These are phyloP conservation scores for Drosophila tripunctata DNA, from an alignment of 2,888 invertebrate genomes.

Conservation along the genomic window DNA sequence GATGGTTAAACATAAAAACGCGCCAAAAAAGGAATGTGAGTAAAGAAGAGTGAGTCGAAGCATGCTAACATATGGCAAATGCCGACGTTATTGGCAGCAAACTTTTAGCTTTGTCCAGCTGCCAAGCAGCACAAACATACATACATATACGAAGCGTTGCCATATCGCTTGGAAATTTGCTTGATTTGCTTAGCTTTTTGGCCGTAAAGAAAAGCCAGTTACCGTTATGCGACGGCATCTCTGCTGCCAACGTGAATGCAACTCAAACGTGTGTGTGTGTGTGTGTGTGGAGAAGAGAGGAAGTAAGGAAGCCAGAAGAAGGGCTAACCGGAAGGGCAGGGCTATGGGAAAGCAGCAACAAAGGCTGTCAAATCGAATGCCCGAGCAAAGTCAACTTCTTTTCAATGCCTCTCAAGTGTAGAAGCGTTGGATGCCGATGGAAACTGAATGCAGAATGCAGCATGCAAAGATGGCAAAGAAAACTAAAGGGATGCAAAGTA, in stretches of 20 bases:
- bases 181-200: conserved; percentile 68
- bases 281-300: no score
- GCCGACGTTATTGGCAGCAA: conserved; percentile 28
- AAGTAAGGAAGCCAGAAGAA: not conserved
- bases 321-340: not conserved
- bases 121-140: conserved; percentile 3
- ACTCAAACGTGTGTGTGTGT: conserved; percentile 22
- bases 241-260: conserved; percentile 43
- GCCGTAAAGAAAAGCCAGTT: conserved; percentile 65
- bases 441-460: conserved; percentile 21
- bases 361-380: conserved; percentile 46
- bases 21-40: not conserved
- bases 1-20: no score
- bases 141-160: conserved; percentile 26
- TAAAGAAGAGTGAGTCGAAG: not conserved
- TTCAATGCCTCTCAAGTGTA: conserved; percentile 47
- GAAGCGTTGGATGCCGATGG: conserved; percentile 7
- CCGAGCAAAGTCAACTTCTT: conserved; percentile 43
- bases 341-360: conserved; percentile 29
- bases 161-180: conserved; percentile 40
- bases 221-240: conserved; percentile 46
- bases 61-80: conserved; percentile 36
- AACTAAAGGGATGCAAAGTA: not conserved
- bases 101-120: conserved; percentile 40
- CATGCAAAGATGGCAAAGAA: conserved; percentile 1